Conservation (phyloP, 2,888 invertebrate genomes). For the Archips xylosteana region DNA sequence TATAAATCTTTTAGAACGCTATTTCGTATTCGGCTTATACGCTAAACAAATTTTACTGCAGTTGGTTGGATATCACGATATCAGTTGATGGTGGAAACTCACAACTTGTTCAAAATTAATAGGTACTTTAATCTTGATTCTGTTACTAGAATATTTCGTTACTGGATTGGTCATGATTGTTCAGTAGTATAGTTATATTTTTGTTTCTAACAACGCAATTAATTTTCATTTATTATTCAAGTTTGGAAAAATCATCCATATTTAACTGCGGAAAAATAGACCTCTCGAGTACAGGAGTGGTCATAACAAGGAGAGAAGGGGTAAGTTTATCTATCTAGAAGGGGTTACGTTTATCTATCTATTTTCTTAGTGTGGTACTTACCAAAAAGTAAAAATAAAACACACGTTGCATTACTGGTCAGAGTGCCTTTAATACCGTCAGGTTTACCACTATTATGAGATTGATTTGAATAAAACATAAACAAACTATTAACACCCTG, state of each 20-base stretch:
- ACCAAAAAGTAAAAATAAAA: not conserved
- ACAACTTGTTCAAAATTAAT: constrained; percentile 16
- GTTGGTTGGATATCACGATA: not conserved
- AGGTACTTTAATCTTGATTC: not conserved
- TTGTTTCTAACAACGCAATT: too few species aligned
- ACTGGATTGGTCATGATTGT: not conserved
- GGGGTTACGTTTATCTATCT: too few species aligned
- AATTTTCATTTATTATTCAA: too few species aligned
- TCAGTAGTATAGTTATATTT: too few species aligned
- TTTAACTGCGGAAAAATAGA: too few species aligned
- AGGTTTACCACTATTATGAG: constrained; percentile 20
- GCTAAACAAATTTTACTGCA: constrained; percentile 37
- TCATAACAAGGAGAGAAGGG: too few species aligned
- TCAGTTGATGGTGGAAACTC: not conserved
- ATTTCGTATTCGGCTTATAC: constrained; percentile 18
- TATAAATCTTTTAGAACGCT: constrained; percentile 29
- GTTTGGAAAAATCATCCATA: not conserved
- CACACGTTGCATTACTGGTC: not conserved
- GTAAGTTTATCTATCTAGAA: too few species aligned
- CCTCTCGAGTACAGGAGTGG: too few species aligned
- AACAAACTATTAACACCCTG: constrained; percentile 29
- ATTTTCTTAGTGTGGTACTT: not conserved
- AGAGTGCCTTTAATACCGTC: constrained; percentile 4
- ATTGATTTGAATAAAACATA: constrained; percentile 31
- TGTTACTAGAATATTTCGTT: constrained; percentile 2